Evolutionary conservation across 2,113 vertebrate genomes (phyloP).

Genomic region (Numenius arquata): DNA sequence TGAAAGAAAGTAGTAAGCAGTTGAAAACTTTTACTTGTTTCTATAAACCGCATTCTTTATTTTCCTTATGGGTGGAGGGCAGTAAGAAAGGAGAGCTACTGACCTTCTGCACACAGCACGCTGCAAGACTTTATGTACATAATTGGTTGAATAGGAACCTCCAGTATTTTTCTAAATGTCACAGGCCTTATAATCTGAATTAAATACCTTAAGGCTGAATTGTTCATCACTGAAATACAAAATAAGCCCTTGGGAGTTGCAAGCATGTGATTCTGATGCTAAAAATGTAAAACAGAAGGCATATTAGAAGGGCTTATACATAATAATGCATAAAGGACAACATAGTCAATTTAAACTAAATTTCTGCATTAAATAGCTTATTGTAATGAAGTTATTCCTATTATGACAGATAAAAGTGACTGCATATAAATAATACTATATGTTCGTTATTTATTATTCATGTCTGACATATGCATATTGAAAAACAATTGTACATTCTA

Average conservation of each 20-base stretch:
- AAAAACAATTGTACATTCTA: slow-evolving; percentile 10
- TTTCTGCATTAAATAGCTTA: slow-evolving; percentile 21
- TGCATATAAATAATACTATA: slow-evolving; percentile 20
- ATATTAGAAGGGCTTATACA: not conserved
- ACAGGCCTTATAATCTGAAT: slow-evolving; percentile 18
- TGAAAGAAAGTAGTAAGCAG: not conserved
- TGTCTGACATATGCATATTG: not conserved
- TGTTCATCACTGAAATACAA: slow-evolving; percentile 13
- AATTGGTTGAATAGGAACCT: slow-evolving; percentile 16
- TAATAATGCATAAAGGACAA: not conserved
- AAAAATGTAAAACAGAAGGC: not conserved
- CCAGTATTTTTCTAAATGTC: slow-evolving; percentile 29
- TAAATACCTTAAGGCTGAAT: not conserved
- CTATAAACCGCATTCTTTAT: not conserved
- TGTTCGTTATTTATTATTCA: slow-evolving; percentile 40
- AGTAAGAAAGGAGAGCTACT: not conserved
- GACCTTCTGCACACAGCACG: not conserved
- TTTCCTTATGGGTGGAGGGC: not conserved
- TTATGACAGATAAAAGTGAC: slow-evolving; percentile 18
- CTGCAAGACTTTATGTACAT: not conserved
- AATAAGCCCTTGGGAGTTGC: slow-evolving; percentile 19
- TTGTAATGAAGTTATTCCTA: not conserved
- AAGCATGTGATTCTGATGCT: not conserved
- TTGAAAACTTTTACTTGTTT: not conserved
- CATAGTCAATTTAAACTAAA: not conserved